These are phyloP conservation scores for Plemyria rubiginata DNA, from an alignment of 2,888 invertebrate genomes.

Conservation along the genomic window DNA sequence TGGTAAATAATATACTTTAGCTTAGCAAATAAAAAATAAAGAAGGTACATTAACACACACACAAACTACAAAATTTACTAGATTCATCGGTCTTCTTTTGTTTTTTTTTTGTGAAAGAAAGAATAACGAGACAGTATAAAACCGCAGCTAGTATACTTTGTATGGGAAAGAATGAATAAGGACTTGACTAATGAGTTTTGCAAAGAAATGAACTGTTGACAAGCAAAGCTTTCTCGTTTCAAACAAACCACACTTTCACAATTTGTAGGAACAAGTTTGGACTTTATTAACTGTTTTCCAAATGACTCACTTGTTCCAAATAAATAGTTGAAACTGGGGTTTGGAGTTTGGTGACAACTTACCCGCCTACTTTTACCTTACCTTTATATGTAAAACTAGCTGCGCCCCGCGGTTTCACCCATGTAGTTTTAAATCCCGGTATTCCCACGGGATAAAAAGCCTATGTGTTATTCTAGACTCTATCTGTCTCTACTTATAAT, in stretches of 20 bases:
- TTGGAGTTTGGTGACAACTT: background rate
- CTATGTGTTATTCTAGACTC: too few species aligned
- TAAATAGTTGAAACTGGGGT: conserved; percentile 9
- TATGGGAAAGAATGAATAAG: background rate
- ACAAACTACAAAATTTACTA: background rate
- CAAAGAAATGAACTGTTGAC: conserved; percentile 10
- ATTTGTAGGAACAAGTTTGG: conserved; percentile 17
- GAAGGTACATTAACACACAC: too few species aligned
- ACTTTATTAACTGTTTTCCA: conserved; percentile 18
- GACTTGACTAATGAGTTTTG: conserved; percentile 17
- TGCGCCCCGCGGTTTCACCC: too few species aligned
- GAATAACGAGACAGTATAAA: background rate
- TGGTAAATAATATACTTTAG: too few species aligned
- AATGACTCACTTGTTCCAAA: conserved; percentile 30
- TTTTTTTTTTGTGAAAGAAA: too few species aligned
- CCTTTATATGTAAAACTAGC: too few species aligned
- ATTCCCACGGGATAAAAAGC: too few species aligned
- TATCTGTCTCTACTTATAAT: too few species aligned
- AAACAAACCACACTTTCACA: conserved; percentile 35
- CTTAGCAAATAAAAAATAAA: background rate
- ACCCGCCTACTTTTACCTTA: too few species aligned
- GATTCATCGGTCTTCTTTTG: too few species aligned
- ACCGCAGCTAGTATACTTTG: background rate
- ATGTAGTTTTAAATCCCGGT: too few species aligned
- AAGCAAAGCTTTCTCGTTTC: conserved; percentile 29